Conservation (phyloP, 2,113 vertebrate genomes). For the Mesembrinibis cayennensis region DNA sequence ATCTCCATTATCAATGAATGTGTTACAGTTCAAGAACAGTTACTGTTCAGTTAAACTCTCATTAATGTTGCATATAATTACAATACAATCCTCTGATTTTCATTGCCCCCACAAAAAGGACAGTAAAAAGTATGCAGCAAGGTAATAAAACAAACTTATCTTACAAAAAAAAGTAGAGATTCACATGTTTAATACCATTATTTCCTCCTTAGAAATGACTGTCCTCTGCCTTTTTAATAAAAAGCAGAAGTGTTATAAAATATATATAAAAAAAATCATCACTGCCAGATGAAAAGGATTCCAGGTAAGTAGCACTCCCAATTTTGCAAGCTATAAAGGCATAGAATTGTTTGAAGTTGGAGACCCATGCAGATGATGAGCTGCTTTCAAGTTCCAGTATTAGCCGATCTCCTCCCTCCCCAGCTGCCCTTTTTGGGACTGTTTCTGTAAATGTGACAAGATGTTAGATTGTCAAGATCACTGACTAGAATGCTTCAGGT, state of each 20-base stretch:
- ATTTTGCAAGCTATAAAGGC: conserved; percentile 3
- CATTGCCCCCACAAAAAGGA: neutral
- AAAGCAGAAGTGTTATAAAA: neutral
- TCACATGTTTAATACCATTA: neutral
- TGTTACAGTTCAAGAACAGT: neutral
- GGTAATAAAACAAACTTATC: neutral
- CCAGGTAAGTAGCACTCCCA: neutral
- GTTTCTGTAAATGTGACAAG: neutral
- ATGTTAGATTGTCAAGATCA: neutral
- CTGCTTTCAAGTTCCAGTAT: neutral
- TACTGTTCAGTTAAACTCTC: neutral
- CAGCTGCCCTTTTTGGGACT: neutral
- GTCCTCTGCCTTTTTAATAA: neutral
- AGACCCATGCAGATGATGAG: neutral
- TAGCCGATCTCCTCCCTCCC: neutral
- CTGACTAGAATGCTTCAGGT: neutral
- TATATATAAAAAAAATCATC: neutral
- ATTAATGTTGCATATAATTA: neutral
- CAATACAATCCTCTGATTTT: neutral
- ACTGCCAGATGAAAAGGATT: conserved; percentile 12
- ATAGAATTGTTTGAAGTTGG: neutral
- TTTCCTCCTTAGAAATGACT: neutral
- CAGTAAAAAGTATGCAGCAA: neutral
- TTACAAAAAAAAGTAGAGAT: neutral
- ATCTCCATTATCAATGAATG: neutral